Conservation (phyloP, 2,888 invertebrate species). For the Euspilapteryx auroguttella region DNA sequence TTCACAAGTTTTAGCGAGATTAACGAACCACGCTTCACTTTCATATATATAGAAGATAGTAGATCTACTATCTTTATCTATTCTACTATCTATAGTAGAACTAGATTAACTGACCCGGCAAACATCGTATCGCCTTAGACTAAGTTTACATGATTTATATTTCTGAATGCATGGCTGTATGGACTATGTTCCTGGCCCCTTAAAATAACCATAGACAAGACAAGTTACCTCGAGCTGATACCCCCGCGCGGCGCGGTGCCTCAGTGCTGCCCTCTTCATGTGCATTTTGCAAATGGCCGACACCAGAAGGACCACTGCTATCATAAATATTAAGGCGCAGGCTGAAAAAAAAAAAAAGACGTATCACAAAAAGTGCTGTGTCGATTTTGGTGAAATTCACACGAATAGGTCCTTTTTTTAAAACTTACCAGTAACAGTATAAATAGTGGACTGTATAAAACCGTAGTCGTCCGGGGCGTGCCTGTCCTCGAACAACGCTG, state of each 20-base stretch:
- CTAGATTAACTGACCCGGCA: too few relatives aligned
- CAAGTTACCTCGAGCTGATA: neutral
- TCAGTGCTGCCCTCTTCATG: slow-evolving; percentile 42
- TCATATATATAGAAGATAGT: too few relatives aligned
- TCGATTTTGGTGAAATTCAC: neutral
- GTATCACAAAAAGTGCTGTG: neutral
- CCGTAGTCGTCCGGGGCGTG: slow-evolving; percentile 43
- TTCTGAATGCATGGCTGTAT: too few relatives aligned
- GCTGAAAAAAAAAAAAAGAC: slow-evolving; percentile 18
- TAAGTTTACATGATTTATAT: too few relatives aligned
- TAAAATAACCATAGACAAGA: too few relatives aligned
- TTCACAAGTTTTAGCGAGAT: too few relatives aligned
- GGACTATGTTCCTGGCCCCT: too few relatives aligned
- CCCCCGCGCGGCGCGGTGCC: slow-evolving; percentile 20
- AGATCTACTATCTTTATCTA: too few relatives aligned
- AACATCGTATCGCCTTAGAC: too few relatives aligned
- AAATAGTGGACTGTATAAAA: slow-evolving; percentile 51
- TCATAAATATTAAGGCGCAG: slow-evolving; percentile 51
- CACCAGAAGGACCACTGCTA: slow-evolving; percentile 47
- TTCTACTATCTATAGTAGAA: too few relatives aligned
- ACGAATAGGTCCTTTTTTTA: neutral
- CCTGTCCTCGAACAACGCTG: slow-evolving; percentile 31
- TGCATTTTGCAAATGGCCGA: slow-evolving; percentile 54
- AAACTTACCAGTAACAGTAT: slow-evolving; percentile 41
- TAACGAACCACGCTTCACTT: too few relatives aligned